Base-by-base conservation (phyloP, 1,140 invertebrate genomes). In the Propsilocerus akamusi region DNA sequence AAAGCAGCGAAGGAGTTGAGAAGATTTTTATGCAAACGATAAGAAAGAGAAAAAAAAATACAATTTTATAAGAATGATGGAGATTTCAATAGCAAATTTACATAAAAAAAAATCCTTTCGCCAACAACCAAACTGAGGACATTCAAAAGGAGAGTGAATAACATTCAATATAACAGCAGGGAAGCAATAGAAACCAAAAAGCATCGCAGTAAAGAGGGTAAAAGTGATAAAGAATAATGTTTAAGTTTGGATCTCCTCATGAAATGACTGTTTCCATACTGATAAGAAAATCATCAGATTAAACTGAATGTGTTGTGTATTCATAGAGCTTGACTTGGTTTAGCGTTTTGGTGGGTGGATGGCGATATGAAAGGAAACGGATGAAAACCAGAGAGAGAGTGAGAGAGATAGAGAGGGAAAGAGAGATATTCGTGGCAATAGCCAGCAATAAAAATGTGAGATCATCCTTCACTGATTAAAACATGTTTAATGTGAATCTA, bases 251-350 rank as follows among this genome's bases (percentile, higher is more conserved):
- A 41, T 41, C 34, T 41, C 22, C 17, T 41, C n/a, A n/a, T 14
- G 34, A 14, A 41, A 20, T 41, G 34, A 20, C 34, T 41, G 34
- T 10, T 41, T 20, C 22, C 14, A 20, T 41, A 30, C 8, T 20
- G 34, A 41, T 41, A 41, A 41, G 34, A 41, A 41, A 41, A 41
- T 41, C 34, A 41, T 41, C 34, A 41, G 34, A 41, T 41, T 41
- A 41, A 41, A 41, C 2, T 30, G 7, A 12, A 30, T 30, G 34
- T 41, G 14, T 41, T n/a, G n/a, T n/a, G n/a, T n/a, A n/a, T n/a
- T n/a, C n/a, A n/a, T n/a, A n/a, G n/a, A n/a, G n/a, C n/a, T n/a
- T n/a, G n/a, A n/a, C n/a, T n/a, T n/a, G n/a, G n/a, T n/a, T n/a
- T n/a, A n/a, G n/a, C n/a, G n/a, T n/a, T n/a, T n/a, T n/a, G n/a